Evolutionary conservation across 2,888 invertebrate genomes (phyloP), one percentile per base, ranked within the genome.

Genomic region (Diadromus collaris): DNA sequence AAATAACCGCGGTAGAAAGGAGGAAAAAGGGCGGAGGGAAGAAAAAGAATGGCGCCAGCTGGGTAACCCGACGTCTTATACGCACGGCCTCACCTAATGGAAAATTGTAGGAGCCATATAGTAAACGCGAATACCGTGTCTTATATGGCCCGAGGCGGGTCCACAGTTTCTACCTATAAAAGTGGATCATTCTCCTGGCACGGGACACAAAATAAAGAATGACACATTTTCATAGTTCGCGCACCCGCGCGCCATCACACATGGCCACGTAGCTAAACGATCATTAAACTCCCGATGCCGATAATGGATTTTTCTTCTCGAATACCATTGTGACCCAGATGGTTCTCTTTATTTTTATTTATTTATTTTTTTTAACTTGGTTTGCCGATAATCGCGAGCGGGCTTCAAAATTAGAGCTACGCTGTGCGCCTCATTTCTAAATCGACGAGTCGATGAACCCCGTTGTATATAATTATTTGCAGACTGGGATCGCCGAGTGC

Each of bases 1-100:
- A 27, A 58, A 65, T 51, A 29, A 38, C 27, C 60, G 38, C 44
- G 41, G 48, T 38, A 69, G 41, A 63, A 69, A 41, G 44, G 65
- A 65, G 56, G 24, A 44, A 44, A 56, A 63, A n/a, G 54, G 54
- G 29, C 64, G 24, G 48, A 58, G 58, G 60, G 46, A 72, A 68
- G 64, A 51, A 67, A 76, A 81, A 67, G 74, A 78, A 79, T 80
- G 78, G 72, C 75, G 78, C 78, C 79, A 78, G 81, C 76, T 79
- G 76, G 76, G 75, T 67, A 67, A 77, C 78, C 74, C 69, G 74
- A 77, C 79, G 63, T 81, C 80, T 79, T 76, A 81, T 68, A 77
- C 79, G 81, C 80, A 80, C 78, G 72, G 78, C 73, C 76, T 85
- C 85, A 81, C 86, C 86, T 88, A 89, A 89, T 89, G 87, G 86